These are phyloP conservation scores for Osmerus eperlanus DNA, from an alignment of 2,113 vertebrate genomes.

Conservation along the genomic window DNA sequence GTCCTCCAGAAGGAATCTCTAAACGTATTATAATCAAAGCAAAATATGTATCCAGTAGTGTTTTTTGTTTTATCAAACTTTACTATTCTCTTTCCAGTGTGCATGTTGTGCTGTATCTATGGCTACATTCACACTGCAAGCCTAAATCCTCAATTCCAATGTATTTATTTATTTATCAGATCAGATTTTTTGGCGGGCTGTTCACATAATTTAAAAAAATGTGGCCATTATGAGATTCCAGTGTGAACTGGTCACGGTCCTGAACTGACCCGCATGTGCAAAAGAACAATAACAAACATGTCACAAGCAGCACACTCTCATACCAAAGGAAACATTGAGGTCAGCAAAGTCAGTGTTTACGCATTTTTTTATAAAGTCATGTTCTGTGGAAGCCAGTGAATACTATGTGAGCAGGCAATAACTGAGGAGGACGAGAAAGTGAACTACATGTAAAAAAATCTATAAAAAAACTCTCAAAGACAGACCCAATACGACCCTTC, in stretches of 20 bases:
- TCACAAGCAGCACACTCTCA: neutral
- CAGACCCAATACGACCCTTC: too few relatives aligned
- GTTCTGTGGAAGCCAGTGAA: too few relatives aligned
- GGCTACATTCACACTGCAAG: conserved; percentile 6
- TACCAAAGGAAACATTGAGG: neutral
- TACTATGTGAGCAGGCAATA: too few relatives aligned
- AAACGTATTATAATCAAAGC: conserved; percentile 69
- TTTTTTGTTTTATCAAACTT: conserved; percentile 40
- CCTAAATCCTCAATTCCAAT: neutral
- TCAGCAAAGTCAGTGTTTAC: neutral
- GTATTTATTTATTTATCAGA: neutral
- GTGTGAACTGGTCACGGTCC: neutral
- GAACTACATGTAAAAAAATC: too few relatives aligned
- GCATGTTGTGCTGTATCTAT: neutral
- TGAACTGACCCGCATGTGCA: neutral
- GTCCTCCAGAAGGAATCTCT: conserved; percentile 50
- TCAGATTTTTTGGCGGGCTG: neutral
- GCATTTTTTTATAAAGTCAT: neutral
- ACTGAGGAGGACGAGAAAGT: too few relatives aligned
- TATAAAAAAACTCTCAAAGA: too few relatives aligned
- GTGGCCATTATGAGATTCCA: neutral
- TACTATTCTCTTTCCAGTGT: conserved; percentile 25
- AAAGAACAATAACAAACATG: neutral
- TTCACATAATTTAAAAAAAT: neutral
- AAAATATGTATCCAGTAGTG: conserved; percentile 68